Evolutionary conservation across 2,888 invertebrate species (phyloP).

Genomic region (Macrosiphum euphorbiae): DNA sequence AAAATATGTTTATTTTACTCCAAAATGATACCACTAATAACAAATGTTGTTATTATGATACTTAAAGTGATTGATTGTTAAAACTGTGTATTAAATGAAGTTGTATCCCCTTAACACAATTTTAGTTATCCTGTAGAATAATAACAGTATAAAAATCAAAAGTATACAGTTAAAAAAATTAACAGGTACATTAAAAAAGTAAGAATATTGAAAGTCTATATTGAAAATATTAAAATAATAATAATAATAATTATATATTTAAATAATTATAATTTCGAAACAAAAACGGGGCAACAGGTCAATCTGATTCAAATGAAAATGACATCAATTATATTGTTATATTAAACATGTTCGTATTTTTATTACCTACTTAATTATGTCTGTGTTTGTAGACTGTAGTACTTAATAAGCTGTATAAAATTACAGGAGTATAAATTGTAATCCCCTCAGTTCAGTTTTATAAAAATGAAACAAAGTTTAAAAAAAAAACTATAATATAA

Average conservation of each 20-base stretch:
- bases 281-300: not conserved
- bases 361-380: not conserved
- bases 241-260: not conserved
- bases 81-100: not conserved
- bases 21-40: not conserved
- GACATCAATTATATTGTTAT: not conserved
- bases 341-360: not conserved
- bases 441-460: not conserved
- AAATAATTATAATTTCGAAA: not conserved
- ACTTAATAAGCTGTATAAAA: not conserved
- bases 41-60: not conserved
- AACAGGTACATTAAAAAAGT: not conserved
- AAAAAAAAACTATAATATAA: not conserved
- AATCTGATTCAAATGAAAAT: not conserved
- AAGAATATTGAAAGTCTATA: not conserved
- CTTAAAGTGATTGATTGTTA: not conserved
- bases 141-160: not conserved
- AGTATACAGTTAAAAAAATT: not conserved
- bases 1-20: not conserved
- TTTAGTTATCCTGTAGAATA: not conserved
- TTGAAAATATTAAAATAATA: not conserved
- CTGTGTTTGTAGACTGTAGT: not conserved
- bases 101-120: not conserved
- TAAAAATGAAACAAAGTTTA: not conserved
- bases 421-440: not conserved